Evolutionary conservation across 2,888 invertebrate genomes (phyloP), one percentile per base, ranked within the genome.

Genomic region (Platycheirus rosarum): DNA sequence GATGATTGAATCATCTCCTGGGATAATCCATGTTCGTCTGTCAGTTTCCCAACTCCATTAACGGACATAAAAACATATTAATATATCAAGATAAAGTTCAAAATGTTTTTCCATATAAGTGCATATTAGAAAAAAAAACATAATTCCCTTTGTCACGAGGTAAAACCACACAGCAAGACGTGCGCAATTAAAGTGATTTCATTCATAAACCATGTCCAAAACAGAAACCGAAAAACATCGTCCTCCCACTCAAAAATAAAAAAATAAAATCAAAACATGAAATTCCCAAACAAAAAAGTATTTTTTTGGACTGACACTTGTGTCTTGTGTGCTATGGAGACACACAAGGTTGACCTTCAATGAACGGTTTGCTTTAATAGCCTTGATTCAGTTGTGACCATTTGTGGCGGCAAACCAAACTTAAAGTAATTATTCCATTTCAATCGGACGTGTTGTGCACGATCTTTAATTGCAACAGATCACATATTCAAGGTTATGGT

Each of bases 401-500:
- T n/a, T 40, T n/a, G 55, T 37, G 32, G 35, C 51, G 29, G 55
- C 66, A 74, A 49, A 48, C 13, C 20, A 37, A 37, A 53, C 66
- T 26, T 60, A 42, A 57, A 40, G 11, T 63, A 69, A 65, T 70
- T 60, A 60, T 44, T 60, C 11, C 51, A 75, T 68, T 75, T 48
- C 32, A 63, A 48, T 42, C 48, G 55, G 60, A 32, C 32, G 42
- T 40, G 42, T 35, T 63, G 63, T 60, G 46, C 49, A 60, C 40
- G 75, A 70, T 75, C 70, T 70, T 42, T 35, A 75, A 76, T 75
- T 80, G 75, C 75, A 75, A 80, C 75, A 71, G 53, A 66, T 53
- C 49, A 16, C 55, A 37, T 23, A 55, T 40, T 46, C 79, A 80
- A 80, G 79, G 79, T 18, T 44, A 60, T 29, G 23, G 29, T 57